Conservation (phyloP, 2,888 invertebrate genomes). For the Diabrotica balteata region DNA sequence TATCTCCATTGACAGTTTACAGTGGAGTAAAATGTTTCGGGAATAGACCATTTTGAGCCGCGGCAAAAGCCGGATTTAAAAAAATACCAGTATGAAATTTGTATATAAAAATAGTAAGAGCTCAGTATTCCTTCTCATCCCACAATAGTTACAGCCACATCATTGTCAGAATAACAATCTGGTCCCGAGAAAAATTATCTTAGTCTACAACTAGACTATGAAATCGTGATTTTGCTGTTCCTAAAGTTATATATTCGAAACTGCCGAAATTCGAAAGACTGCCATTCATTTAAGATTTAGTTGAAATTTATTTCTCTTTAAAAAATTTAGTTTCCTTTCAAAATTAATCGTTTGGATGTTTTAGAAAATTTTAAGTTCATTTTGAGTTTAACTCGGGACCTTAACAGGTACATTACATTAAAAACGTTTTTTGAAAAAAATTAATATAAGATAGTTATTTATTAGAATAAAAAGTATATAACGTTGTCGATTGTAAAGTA, state of each 20-base stretch:
- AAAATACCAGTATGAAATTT: constrained; percentile 41
- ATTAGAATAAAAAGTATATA: constrained; percentile 53
- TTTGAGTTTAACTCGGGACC: constrained; percentile 53
- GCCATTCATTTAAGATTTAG: constrained; percentile 57
- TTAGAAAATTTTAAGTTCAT: constrained; percentile 43
- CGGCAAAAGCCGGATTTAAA: constrained; percentile 28
- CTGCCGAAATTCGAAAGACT: constrained; percentile 62
- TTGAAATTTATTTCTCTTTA: constrained; percentile 49
- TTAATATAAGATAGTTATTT: constrained; percentile 55
- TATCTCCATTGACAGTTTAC: constrained; percentile 47
- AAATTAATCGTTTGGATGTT: constrained; percentile 60
- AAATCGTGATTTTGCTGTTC: constrained; percentile 60
- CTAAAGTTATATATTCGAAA: constrained; percentile 59
- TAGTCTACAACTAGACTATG: constrained; percentile 55
- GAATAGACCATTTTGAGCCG: constrained; percentile 39
- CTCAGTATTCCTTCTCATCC: constrained; percentile 58
- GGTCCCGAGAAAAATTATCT: constrained; percentile 53
- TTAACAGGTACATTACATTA: constrained; percentile 55
- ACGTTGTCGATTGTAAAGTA: constrained; percentile 59
- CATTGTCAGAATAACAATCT: constrained; percentile 31
- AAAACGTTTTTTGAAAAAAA: constrained; percentile 49
- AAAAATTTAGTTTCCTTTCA: constrained; percentile 53
- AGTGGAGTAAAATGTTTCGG: constrained; percentile 44
- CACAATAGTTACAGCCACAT: constrained; percentile 52
- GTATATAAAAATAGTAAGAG: constrained; percentile 48